Evolutionary conservation across 2,113 vertebrate species (phyloP).

Genomic region (Ceyx margarethae): DNA sequence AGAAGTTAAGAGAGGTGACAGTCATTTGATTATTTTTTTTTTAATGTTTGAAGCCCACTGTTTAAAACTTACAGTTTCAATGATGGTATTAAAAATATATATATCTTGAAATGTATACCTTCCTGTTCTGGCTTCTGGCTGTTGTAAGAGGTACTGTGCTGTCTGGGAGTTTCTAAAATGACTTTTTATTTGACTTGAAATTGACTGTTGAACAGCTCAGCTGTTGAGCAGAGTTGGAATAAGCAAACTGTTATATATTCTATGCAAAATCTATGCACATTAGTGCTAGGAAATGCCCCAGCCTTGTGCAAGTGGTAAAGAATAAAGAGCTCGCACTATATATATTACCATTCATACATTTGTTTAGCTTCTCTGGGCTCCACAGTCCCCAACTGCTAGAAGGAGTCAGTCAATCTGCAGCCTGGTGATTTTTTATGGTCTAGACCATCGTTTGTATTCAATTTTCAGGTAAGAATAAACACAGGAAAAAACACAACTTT

Average conservation of each 20-base stretch:
- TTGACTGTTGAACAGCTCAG: not conserved
- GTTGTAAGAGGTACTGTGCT: not conserved
- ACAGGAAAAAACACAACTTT: conserved; percentile 95
- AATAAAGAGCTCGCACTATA: not conserved
- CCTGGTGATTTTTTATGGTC: conserved; percentile 17
- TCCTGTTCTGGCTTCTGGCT: not conserved
- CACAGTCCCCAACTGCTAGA: not conserved
- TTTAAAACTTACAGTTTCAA: not conserved
- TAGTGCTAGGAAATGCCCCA: not conserved
- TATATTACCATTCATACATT: not conserved
- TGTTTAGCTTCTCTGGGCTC: not conserved
- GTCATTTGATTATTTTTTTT: not conserved
- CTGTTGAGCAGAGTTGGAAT: not conserved
- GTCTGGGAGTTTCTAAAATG: not conserved
- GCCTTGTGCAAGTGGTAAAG: not conserved
- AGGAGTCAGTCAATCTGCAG: not conserved
- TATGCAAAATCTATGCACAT: not conserved
- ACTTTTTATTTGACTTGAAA: conserved; percentile 6
- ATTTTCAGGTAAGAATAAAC: conserved; percentile 93
- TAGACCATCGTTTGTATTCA: conserved; percentile 27
- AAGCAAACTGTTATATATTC: not conserved
- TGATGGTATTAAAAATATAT: not conserved
- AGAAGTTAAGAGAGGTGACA: not conserved
- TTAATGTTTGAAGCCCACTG: not conserved
- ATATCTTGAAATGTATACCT: not conserved